phyloP scores from a whole-genome alignment of 2,113 vertebrate species.

The Indicator maculatus region DNA sequence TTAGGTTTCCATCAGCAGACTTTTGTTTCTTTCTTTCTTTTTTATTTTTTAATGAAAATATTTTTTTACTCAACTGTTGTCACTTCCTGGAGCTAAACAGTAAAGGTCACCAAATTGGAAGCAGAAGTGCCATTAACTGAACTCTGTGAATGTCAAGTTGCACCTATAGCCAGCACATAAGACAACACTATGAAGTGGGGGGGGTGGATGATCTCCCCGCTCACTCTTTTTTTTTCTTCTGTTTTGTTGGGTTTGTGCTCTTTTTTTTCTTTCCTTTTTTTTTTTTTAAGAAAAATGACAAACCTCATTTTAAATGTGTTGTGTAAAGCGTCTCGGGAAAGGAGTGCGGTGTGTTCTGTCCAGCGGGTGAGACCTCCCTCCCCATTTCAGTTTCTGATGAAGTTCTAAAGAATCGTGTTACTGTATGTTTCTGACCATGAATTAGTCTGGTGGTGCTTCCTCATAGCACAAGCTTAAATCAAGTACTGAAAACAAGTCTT shows the following conservation, averaged over 20 bases:
- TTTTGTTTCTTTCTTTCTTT: background rate
- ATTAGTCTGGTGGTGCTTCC: slow-evolving; percentile 75
- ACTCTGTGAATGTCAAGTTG: slow-evolving; percentile 65
- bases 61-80: slow-evolving; percentile 31
- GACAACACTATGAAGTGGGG: slow-evolving; percentile 31
- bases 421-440: slow-evolving; percentile 69
- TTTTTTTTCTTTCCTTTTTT: background rate
- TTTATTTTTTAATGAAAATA: slow-evolving; percentile 7
- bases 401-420: slow-evolving; percentile 71
- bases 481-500: slow-evolving; percentile 76
- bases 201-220: background rate
- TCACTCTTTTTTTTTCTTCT: no score
- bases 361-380: slow-evolving; percentile 62
- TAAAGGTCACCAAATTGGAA: slow-evolving; percentile 71
- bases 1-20: background rate
- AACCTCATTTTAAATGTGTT: slow-evolving; percentile 72
- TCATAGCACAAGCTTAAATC: slow-evolving; percentile 80
- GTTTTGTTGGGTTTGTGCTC: background rate
- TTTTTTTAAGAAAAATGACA: slow-evolving; percentile 23
- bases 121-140: slow-evolving; percentile 77
- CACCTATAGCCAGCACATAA: slow-evolving; percentile 56
- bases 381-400: slow-evolving; percentile 52
- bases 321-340: slow-evolving; percentile 66
- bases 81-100: slow-evolving; percentile 69
- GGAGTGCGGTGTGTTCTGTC: slow-evolving; percentile 64